These are phyloP conservation scores for Pica pica DNA, from an alignment of 2,113 vertebrate species.

Conservation along the genomic window DNA sequence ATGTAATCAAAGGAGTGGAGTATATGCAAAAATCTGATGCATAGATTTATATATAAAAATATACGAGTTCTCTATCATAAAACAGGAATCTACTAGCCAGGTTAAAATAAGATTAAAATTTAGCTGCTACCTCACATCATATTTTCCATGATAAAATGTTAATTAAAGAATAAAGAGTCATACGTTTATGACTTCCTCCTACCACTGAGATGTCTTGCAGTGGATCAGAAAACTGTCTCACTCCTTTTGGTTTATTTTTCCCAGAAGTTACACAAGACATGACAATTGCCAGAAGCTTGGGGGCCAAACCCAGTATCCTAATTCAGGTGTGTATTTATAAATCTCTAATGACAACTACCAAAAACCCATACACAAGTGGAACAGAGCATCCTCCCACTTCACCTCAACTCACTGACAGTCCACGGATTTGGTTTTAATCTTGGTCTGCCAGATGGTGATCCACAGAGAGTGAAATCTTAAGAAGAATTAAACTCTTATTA, in stretches of 20 bases:
- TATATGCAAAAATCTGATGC: not conserved
- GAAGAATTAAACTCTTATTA: not conserved
- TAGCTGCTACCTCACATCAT: not conserved
- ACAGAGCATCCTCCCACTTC: not conserved
- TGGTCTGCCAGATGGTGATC: not conserved
- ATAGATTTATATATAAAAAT: not conserved
- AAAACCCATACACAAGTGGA: fast-evolving
- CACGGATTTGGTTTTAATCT: not conserved
- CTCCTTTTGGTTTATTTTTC: not conserved
- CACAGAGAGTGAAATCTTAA: not conserved
- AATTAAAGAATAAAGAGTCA: not conserved
- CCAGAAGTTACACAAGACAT: not conserved
- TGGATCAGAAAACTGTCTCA: not conserved
- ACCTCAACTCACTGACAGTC: not conserved
- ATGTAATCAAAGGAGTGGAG: not conserved
- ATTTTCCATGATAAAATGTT: not conserved
- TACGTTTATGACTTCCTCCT: not conserved
- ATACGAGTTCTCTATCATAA: fast-evolving
- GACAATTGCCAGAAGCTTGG: not conserved
- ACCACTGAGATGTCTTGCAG: not conserved
- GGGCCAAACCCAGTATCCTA: not conserved
- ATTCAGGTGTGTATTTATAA: not conserved
- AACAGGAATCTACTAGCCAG: not conserved
- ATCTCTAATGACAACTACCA: not conserved
- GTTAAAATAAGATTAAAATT: not conserved